phyloP scores from a whole-genome alignment of 2,113 vertebrate species.

The Hemiscyllium ocellatum region DNA sequence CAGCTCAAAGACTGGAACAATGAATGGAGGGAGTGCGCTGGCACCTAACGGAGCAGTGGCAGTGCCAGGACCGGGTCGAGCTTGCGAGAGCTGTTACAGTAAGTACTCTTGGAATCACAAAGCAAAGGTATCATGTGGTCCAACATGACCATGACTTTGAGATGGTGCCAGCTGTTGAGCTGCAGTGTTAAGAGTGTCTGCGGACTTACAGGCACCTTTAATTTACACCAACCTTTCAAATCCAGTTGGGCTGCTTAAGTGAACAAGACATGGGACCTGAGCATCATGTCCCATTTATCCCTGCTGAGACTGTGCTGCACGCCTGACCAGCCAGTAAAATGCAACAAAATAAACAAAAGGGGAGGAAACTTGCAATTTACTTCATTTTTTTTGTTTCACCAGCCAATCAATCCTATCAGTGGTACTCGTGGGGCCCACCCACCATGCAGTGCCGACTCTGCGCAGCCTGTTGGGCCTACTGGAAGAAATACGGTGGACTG shows the following conservation, averaged over 20 bases:
- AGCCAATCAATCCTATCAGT: slow-evolving; percentile 96
- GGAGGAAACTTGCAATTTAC: neutral
- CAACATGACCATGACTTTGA: too few species aligned
- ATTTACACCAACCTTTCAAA: neutral
- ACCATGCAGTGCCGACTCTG: slow-evolving; percentile 98
- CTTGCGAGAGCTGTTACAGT: slow-evolving; percentile 98
- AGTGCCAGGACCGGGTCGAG: slow-evolving; percentile 63
- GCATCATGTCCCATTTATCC: neutral
- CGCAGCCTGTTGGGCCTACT: slow-evolving; percentile 96
- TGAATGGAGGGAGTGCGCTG: slow-evolving; percentile 75
- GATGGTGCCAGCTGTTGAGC: neutral
- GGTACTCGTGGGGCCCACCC: slow-evolving; percentile 98
- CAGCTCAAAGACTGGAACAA: slow-evolving; percentile 78
- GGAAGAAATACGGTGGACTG: slow-evolving; percentile 98
- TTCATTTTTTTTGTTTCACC: slow-evolving; percentile 59
- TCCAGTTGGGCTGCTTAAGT: neutral
- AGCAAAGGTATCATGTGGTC: neutral
- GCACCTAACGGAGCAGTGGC: slow-evolving; percentile 55
- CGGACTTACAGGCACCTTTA: neutral
- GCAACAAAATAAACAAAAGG: neutral
- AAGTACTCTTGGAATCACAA: slow-evolving; percentile 48
- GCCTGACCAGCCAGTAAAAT: neutral
- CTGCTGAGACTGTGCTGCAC: neutral
- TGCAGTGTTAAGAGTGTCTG: neutral
- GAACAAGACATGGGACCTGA: neutral